A percentile compares a stretch with the other conserved stretches of the same genome.
These are phyloP conservation scores for Stenoptilia bipunctidactyla DNA, from an alignment of 2,888 invertebrate species.

Conservation along the genomic window DNA sequence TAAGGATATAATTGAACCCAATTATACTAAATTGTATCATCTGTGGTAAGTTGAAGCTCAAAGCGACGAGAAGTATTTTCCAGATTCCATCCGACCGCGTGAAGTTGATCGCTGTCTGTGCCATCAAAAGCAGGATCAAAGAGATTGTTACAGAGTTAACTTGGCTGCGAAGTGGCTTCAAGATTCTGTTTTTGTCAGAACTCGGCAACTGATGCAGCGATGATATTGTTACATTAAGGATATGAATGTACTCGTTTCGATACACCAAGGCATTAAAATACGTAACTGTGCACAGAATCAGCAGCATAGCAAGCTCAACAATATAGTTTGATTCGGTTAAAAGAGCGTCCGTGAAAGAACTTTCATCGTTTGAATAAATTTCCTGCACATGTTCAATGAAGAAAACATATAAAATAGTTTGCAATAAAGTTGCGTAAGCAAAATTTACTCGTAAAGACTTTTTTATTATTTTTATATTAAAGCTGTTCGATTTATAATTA, in stretches of 20 bases:
- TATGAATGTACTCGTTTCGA: conserved; percentile 31
- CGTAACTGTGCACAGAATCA: conserved; percentile 24
- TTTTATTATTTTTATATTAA: conserved; percentile 22
- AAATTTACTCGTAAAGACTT: conserved; percentile 41
- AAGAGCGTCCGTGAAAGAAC: conserved; percentile 27
- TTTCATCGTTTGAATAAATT: conserved; percentile 23
- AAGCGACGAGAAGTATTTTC: conserved; percentile 36
- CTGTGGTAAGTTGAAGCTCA: conserved; percentile 40
- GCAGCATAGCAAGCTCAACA: conserved; percentile 28
- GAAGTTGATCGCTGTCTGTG: conserved; percentile 33
- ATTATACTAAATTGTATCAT: conserved; percentile 36
- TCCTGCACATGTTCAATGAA: conserved; percentile 29
- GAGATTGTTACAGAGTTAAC: conserved; percentile 22
- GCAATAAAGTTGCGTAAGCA: conserved; percentile 26
- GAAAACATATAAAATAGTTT: conserved; percentile 27
- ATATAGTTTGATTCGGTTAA: conserved; percentile 44
- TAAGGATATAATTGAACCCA: conserved; percentile 33
- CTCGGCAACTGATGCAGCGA: conserved; percentile 25
- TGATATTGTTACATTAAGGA: conserved; percentile 31
- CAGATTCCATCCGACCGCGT: conserved; percentile 32
- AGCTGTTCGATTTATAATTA: conserved; percentile 21
- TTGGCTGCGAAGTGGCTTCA: conserved; percentile 25
- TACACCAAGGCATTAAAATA: conserved; percentile 33
- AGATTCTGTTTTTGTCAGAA: conserved; percentile 18
- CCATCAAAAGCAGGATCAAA: conserved; percentile 19